A percentile compares a stretch with the other conserved stretches of the same genome.
Conservation (phyloP, 2,113 vertebrate genomes). For the Coryphaenoides rupestris region DNA sequence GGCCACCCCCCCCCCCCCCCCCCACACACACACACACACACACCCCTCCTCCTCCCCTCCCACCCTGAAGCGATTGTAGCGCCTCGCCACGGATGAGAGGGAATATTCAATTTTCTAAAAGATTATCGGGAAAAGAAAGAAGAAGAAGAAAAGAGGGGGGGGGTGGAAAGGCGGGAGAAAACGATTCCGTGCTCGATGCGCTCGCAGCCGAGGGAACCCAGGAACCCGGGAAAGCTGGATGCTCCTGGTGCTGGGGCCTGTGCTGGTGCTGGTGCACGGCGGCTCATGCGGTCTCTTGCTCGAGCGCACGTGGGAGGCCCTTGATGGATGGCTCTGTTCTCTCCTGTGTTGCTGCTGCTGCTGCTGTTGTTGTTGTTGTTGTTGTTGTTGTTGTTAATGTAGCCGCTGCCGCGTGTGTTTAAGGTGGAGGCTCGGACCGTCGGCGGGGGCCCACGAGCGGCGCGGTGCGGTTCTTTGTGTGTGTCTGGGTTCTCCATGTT, state of each 20-base stretch:
- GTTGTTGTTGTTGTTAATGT: conserved; percentile 25
- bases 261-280: not conserved
- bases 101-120: conserved; percentile 66
- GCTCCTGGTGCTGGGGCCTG: conserved; percentile 12
- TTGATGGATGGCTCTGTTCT: conserved; percentile 22
- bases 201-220: conserved; percentile 8
- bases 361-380: conserved; percentile 17
- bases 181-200: conserved; percentile 16
- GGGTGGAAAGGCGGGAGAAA: conserved; percentile 16
- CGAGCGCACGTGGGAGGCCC: conserved; percentile 35
- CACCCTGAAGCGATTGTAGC: conserved; percentile 58
- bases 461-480: too few species aligned
- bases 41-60: conserved; percentile 9
- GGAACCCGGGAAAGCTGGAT: conserved; percentile 40
- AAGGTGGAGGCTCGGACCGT: conserved; percentile 5
- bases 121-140: conserved; percentile 32
- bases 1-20: conserved; percentile 13
- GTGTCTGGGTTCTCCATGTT: too few species aligned
- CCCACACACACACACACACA: too few species aligned
- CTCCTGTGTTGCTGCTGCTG: too few species aligned
- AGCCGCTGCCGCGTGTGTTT: not conserved
- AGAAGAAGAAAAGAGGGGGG: conserved; percentile 23
- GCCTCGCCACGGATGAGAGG: conserved; percentile 61
- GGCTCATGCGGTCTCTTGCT: conserved; percentile 34
- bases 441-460: too few species aligned